These are phyloP conservation scores for Tenodera sinensis DNA, from an alignment of 2,888 invertebrate genomes.

Conservation along the genomic window DNA sequence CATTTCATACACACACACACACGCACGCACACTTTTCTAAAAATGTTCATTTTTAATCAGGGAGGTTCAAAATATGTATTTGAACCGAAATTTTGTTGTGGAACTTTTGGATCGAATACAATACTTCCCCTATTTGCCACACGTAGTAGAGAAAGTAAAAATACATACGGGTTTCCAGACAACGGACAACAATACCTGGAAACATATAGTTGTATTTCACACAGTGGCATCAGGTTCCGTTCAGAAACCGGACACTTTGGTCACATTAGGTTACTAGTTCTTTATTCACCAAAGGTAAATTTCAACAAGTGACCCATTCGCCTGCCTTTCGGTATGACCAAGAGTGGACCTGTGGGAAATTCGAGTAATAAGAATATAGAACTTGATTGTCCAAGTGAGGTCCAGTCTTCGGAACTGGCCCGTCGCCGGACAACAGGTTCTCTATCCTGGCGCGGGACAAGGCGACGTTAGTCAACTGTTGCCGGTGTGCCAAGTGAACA, in stretches of 20 bases:
- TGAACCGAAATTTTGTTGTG: too few relatives aligned
- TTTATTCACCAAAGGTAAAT: not conserved
- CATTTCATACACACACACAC: too few relatives aligned
- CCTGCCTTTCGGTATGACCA: not conserved
- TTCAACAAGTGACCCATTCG: not conserved
- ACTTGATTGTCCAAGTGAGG: not conserved
- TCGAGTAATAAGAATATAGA: conserved; percentile 2
- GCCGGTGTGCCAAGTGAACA: not conserved
- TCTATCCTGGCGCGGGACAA: not conserved
- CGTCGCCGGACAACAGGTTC: not conserved
- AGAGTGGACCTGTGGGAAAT: conserved; percentile 12
- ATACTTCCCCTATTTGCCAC: too few relatives aligned
- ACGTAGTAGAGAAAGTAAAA: too few relatives aligned
- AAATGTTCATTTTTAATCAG: too few relatives aligned
- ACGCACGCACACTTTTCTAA: too few relatives aligned
- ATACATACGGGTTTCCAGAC: not conserved
- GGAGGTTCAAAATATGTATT: too few relatives aligned
- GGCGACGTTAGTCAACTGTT: not conserved
- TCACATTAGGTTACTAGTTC: not conserved
- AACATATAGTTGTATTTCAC: not conserved
- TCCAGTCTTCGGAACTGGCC: not conserved
- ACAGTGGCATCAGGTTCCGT: not conserved
- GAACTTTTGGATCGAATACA: too few relatives aligned
- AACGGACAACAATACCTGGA: not conserved
- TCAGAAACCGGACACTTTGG: not conserved